phyloP scores from a whole-genome alignment of 2,113 vertebrate species.

The Ifrita kowaldi region DNA sequence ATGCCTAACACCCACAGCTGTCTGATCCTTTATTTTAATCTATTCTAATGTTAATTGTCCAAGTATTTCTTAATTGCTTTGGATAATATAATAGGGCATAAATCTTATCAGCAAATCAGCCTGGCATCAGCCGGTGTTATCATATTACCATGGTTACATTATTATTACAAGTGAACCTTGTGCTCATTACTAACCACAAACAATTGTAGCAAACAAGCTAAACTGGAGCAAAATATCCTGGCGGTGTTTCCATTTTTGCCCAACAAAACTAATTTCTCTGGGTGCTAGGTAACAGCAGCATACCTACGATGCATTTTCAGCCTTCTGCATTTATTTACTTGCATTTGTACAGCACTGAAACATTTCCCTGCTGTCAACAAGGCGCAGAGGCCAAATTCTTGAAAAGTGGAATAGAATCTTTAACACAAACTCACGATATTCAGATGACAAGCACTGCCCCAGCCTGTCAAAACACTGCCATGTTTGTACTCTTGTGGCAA shows the following conservation, averaged over 20 bases:
- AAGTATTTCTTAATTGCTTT: slow-evolving; percentile 48
- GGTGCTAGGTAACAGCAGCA: background rate
- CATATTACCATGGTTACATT: slow-evolving; percentile 57
- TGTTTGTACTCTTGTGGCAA: background rate
- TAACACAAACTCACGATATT: background rate
- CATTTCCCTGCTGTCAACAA: background rate
- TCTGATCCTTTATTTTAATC: slow-evolving; percentile 33
- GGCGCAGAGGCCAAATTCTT: background rate
- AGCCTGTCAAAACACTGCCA: background rate
- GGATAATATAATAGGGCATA: slow-evolving; percentile 5
- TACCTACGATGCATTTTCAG: background rate
- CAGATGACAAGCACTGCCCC: background rate
- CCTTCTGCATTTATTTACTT: background rate
- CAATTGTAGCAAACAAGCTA: slow-evolving; percentile 26
- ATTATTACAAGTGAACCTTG: slow-evolving; percentile 45
- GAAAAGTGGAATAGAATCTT: background rate
- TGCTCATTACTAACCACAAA: slow-evolving; percentile 36
- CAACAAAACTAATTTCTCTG: background rate
- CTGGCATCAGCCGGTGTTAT: slow-evolving; percentile 10
- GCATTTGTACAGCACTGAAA: background rate
- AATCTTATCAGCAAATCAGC: slow-evolving; percentile 46
- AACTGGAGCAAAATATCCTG: slow-evolving; percentile 29
- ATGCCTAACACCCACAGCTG: slow-evolving; percentile 13
- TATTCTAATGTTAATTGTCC: slow-evolving; percentile 36
- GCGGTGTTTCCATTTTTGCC: background rate